Conservation (phyloP, 2,888 invertebrate genomes). For the Cryptus viduatorius region DNA sequence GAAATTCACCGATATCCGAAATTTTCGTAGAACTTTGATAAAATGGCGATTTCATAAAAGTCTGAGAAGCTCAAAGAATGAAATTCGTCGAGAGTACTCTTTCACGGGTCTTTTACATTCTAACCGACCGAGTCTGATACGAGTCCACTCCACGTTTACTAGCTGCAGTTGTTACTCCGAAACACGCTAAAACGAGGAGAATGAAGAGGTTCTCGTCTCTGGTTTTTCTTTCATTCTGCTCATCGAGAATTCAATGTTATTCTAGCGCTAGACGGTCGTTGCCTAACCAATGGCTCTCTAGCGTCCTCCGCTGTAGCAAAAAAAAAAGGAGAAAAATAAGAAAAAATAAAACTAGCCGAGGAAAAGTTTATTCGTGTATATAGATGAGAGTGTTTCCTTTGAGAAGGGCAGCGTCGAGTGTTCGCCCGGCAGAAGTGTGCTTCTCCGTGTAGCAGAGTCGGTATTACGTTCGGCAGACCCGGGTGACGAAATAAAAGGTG, state of each 20-base stretch:
- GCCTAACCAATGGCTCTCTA: not conserved
- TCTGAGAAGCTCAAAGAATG: not conserved
- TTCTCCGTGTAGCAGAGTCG: not conserved
- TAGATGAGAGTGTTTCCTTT: constrained; percentile 3
- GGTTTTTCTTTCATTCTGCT: not conserved
- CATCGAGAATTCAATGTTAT: not conserved
- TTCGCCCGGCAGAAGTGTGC: constrained; percentile 1
- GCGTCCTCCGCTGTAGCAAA: not conserved
- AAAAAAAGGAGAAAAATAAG: not conserved
- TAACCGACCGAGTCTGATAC: not conserved
- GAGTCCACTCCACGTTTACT: not conserved
- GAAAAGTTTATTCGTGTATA: constrained; percentile 18
- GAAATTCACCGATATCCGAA: not conserved
- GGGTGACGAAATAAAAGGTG: constrained; percentile 58
- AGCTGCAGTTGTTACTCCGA: not conserved
- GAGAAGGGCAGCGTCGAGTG: not conserved
- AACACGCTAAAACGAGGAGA: not conserved
- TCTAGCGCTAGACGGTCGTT: not conserved
- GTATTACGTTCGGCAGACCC: constrained; percentile 35
- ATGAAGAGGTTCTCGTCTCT: not conserved
- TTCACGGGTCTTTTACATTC: not conserved
- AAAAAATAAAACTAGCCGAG: constrained; percentile 15
- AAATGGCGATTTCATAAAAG: not conserved
- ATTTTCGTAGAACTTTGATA: not conserved
- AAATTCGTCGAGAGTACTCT: not conserved